Evolutionary conservation across 2,888 invertebrate genomes (phyloP).

Genomic region (Lumbricus terrestris): DNA sequence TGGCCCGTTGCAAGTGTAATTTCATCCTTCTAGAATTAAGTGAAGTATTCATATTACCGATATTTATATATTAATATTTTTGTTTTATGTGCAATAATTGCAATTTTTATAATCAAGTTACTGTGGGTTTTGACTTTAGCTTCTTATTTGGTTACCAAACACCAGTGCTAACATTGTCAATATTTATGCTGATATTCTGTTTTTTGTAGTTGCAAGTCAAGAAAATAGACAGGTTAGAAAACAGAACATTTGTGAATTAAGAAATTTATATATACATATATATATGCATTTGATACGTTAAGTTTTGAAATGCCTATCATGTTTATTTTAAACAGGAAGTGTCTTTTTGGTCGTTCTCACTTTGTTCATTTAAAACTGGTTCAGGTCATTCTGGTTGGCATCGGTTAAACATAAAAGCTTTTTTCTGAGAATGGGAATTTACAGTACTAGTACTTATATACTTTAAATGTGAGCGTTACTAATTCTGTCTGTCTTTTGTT

Average conservation of each 20-base stretch:
- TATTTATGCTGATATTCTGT: not conserved
- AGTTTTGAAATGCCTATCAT: not conserved
- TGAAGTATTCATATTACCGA: too few species aligned
- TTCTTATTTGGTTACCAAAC: not conserved
- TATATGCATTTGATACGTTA: not conserved
- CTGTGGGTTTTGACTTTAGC: too few species aligned
- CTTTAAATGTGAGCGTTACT: not conserved
- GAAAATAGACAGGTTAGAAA: conserved; percentile 24
- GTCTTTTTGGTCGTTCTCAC: not conserved
- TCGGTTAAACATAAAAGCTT: too few species aligned
- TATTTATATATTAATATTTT: too few species aligned
- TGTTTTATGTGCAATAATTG: too few species aligned
- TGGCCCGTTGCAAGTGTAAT: too few species aligned
- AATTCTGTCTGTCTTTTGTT: not conserved
- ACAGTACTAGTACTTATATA: too few species aligned
- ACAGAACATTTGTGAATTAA: not conserved
- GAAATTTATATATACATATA: not conserved
- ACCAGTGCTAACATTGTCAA: not conserved
- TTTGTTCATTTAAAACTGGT: not conserved
- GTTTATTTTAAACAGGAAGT: not conserved
- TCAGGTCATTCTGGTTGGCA: not conserved
- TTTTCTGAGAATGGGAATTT: too few species aligned
- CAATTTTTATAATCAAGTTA: too few species aligned
- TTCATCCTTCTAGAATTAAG: not conserved
- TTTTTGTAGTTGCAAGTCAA: conserved; percentile 26